A percentile compares a stretch with the other conserved stretches of the same genome.
These are phyloP conservation scores for Anoura caudifer DNA, from an alignment of 2,113 vertebrate genomes.

Conservation along the genomic window DNA sequence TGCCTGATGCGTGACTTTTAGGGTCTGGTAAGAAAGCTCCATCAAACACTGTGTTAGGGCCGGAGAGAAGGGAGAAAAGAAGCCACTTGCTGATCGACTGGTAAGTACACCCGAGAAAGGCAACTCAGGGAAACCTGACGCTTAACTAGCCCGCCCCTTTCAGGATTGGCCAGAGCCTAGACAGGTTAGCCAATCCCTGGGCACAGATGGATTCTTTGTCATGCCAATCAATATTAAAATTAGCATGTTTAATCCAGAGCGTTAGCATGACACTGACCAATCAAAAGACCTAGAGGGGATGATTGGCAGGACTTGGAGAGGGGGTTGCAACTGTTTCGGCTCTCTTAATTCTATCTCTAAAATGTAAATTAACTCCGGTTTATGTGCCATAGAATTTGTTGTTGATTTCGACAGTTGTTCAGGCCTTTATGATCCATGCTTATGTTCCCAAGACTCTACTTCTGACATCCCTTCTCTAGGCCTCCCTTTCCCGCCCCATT, in stretches of 20 bases:
- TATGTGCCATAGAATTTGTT: background rate
- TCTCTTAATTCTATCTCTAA: background rate
- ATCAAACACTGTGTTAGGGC: background rate
- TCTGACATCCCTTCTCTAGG: background rate
- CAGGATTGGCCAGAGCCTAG: slow-evolving; percentile 49
- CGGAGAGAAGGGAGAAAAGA: background rate
- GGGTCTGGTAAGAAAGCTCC: slow-evolving; percentile 74
- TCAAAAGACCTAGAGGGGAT: background rate
- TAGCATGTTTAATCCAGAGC: background rate
- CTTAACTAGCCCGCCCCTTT: slow-evolving; percentile 55
- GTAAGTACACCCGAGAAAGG: background rate
- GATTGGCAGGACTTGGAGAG: background rate
- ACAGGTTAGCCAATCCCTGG: slow-evolving; percentile 38
- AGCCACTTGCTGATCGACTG: background rate
- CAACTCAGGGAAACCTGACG: background rate
- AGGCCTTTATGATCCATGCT: background rate
- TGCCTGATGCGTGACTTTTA: slow-evolving; percentile 69
- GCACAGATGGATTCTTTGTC: background rate
- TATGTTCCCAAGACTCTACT: background rate
- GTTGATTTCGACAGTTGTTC: background rate
- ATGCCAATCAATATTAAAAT: slow-evolving; percentile 41
- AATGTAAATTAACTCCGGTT: background rate
- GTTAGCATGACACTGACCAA: background rate
- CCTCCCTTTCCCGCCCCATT: too few relatives aligned
- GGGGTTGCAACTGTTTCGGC: background rate